Evolutionary conservation across 2,888 invertebrate species (phyloP), one percentile per base, ranked within the genome.

Genomic region (Biston betularia): DNA sequence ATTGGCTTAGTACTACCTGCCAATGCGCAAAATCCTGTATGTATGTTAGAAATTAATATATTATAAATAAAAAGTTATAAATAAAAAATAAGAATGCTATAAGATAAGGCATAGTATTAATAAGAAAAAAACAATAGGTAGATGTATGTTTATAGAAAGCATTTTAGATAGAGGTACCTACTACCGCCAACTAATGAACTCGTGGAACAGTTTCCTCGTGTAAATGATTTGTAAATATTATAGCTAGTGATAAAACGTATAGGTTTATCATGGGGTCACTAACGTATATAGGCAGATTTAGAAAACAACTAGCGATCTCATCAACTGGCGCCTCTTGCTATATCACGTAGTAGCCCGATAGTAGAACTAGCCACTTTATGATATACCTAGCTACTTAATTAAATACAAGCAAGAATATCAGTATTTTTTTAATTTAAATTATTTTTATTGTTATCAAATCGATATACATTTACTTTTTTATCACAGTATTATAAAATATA

Each of bases 241-340:
- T 82, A 78, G 80, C 72, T 80, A 81, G 79, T 75, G 77, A 66
- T 62, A 66, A 44, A 52, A 57, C 15, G 75, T 85, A 87, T 85
- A 70, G 83, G 91, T 89, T 92, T 91, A 93, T 92, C 92, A 65
- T 34, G 54, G 77, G 92, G 92, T 92, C 90, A 89, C 79, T 80
- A 86, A 86, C 84, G 83, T 79, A 72, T 35, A 35, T 55, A 35
- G 35, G 49, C 78, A 68, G 75, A 76, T 80, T 88, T 88, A 89
- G 88, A 87, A 89, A 90, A 88, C 85, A 86, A 76, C 76, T 69
- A 67, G 69, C 75, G 80, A 80, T 79, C 75, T 65, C 72, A 69
- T 73, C 75, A 66, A 76, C 72, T 89, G 92, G 92, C 92, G 93
- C 91, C 91, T 84, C 73, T 76, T 73, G 50, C 33, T 62, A 66